These are phyloP conservation scores for Tupiocoris notatus DNA, from an alignment of 2,888 invertebrate genomes.

Conservation along the genomic window DNA sequence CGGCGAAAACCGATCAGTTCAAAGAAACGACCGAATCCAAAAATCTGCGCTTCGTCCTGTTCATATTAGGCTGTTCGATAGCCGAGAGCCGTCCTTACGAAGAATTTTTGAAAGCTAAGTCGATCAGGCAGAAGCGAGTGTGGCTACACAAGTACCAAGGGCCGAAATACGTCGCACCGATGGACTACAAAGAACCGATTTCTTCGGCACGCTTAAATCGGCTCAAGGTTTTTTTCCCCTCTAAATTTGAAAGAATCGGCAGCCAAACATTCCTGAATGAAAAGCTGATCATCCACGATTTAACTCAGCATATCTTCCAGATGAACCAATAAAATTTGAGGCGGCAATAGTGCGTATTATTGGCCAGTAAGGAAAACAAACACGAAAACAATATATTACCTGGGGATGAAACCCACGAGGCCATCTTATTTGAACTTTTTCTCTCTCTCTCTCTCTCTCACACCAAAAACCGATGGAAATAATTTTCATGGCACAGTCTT, in stretches of 20 bases:
- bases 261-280: not conserved
- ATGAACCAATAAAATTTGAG: too few relatives aligned
- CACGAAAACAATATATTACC: too few relatives aligned
- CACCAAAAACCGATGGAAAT: too few relatives aligned
- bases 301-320: not conserved
- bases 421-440: too few relatives aligned
- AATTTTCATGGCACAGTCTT: too few relatives aligned
- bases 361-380: too few relatives aligned
- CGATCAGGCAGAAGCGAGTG: slow-evolving; percentile 17
- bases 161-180: not conserved
- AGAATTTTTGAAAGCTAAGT: slow-evolving; percentile 13
- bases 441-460: too few relatives aligned
- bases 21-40: not conserved
- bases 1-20: not conserved
- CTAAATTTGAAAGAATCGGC: not conserved
- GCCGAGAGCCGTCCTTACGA: slow-evolving; percentile 19
- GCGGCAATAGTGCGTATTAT: too few relatives aligned
- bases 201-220: not conserved
- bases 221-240: not conserved
- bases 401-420: too few relatives aligned
- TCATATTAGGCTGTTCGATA: slow-evolving; percentile 17
- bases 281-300: not conserved
- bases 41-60: slow-evolving; percentile 1
- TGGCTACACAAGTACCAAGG: slow-evolving; percentile 33
- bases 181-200: not conserved